Base-by-base conservation (phyloP, 2,888 invertebrate genomes). In the Carabus problematicus region DNA sequence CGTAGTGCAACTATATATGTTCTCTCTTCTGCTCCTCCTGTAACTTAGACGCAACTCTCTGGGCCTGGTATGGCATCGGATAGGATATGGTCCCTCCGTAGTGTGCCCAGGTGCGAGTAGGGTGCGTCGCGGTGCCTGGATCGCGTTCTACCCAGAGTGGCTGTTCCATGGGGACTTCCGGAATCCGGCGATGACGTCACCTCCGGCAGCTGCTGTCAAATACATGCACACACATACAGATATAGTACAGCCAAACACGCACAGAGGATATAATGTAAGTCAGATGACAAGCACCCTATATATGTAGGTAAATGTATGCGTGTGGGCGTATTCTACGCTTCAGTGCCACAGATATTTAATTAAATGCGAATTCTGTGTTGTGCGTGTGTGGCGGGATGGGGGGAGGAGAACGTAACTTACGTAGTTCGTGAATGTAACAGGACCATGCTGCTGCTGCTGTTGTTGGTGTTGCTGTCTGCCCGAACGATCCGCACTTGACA, bases 21-120 rank as follows among this genome's bases (percentile, higher is more conserved):
- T 73, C 69, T 74, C 52, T 16, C 52, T 18, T 52, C 56, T n/a
- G 19, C 3, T n/a, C 12, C 11, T 56, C 29, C 29, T 52, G 49
- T 56, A 12, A 29, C 9, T 56, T 88, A 94, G 79, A 94, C 94
- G 84, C 94, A 94, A 84, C 93, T 94, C 81, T 94, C 94, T 49
- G 93, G 94, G 71, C 94, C 94, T 40, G 94, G 94, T 80, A 94
- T 87, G 75, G 92, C 90, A 80, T 93, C 93, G 62, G 93, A 91
- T 76, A 94, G 87, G 70, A 93, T 92, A 78, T 91, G 91, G 81
- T 91, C 91, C 82, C 89, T 87, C 80, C 89, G 85, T 75, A 87
- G 83, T 81, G 87, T 71, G 79, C 87, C 84, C 82, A 86, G 80
- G 79, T 85, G 79, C 80, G 85, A 56, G 83, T 85, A 67, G 80